Evolutionary conservation across 2,113 vertebrate species (phyloP), one percentile per base, ranked within the genome.

Genomic region (Genyomyrus donnyi): DNA sequence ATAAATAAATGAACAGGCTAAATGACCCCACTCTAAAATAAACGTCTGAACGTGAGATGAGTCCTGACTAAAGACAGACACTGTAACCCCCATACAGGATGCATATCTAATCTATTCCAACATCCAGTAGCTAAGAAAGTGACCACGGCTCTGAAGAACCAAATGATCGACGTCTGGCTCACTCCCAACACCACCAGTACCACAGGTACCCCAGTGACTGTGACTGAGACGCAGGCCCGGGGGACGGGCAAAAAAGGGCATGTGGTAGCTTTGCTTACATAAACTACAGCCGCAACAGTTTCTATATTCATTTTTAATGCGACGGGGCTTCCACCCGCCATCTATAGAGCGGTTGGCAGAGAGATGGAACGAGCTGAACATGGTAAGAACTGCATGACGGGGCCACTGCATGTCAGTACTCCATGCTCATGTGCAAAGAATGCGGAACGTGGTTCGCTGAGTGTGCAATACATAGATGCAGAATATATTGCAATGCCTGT

Each of bases 291-390:
- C 89, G 94, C 94, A 95, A 96, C 96, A 94, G 94, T 95, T 95
- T 94, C 94, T 92, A 91, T 93, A 96, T 96, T 95, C 95, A 97
- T 96, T 96, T 96, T 97, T 96, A 96, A 97, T 96, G 95, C 91
- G 89, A 94, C 92, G 94, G 90, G 93, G 94, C 95, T 94, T 91
- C 91, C 94, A 95, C 95, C 95, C 95, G 94, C 95, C 92, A 93
- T 95, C 95, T 94, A 93, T 95, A 93, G 94, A 93, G 95, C 91
- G 94, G 92, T 84, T 90, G 94, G 91, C 93, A 93, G 94, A 94
- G 95, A 96, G 94, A 90, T 95, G 94, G 95, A 96, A 95, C 90
- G 91, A 92, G 93, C 92, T 94, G 93, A 94, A 90, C 92, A 39
- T 11, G 9, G 42, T 85, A 35, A 13, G 56, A n/a, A 21, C 31